Conservation (phyloP, 2,888 invertebrate species). For the Eupithecia inturbata region DNA sequence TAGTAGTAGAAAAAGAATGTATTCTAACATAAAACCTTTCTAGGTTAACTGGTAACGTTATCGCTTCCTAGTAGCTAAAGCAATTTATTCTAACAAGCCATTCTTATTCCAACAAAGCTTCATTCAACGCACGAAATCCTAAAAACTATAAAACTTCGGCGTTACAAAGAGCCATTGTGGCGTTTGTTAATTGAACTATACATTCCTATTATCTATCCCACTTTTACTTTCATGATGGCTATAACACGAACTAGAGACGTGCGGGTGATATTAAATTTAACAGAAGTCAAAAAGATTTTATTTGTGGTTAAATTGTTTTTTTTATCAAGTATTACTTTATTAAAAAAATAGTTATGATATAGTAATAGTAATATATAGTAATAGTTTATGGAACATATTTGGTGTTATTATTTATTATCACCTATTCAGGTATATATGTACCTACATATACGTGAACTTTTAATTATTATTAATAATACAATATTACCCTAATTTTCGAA, state of each 20-base stretch:
- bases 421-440: too few species aligned
- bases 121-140: conserved; percentile 18
- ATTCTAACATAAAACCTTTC: neutral
- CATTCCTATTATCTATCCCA: conserved; percentile 40
- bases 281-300: too few species aligned
- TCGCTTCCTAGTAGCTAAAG: conserved; percentile 8
- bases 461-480: too few species aligned
- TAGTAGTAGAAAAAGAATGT: neutral
- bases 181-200: conserved; percentile 42
- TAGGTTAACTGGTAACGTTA: neutral
- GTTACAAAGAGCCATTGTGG: conserved; percentile 39
- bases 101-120: conserved; percentile 19
- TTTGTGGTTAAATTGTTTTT: too few species aligned
- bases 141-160: conserved; percentile 30
- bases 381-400: too few species aligned
- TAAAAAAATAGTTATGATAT: too few species aligned
- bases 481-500: too few species aligned
- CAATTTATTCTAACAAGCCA: conserved; percentile 14
- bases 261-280: neutral
- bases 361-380: too few species aligned
- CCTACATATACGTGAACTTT: too few species aligned
- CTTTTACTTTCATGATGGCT: conserved; percentile 45
- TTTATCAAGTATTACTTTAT: too few species aligned
- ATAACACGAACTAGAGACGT: conserved; percentile 47
- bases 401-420: too few species aligned